Evolutionary conservation across 1,140 invertebrate species (phyloP), one percentile per base, ranked within the genome.

Genomic region (Onthophagus taurus): DNA sequence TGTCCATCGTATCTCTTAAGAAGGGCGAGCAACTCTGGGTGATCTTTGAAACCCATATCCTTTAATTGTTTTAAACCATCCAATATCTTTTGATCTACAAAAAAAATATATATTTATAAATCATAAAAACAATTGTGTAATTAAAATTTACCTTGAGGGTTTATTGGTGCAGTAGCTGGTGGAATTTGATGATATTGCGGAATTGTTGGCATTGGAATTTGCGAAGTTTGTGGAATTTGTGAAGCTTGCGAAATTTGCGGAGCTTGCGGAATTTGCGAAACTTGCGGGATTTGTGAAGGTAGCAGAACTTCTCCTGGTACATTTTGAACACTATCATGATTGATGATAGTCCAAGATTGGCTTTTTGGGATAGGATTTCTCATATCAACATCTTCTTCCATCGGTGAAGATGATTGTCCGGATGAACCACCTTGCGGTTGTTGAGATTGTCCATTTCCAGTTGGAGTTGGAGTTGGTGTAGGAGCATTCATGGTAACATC

Each of bases 1-100:
- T 49, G 46, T 30, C 50, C 50, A 17, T 49, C 14, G 23, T 75
- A 74, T 5, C 68, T 61, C 44, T 70, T 65, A 43, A 81, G 52
- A 16, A 81, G 61, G 43, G 69, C 60, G 23, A 72, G 69, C 1
- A 81, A 61, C 21, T 69, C 70, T 33, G 76, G 76, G 43, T 87
- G 78, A 58, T 88, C 83, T 35, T 73, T 75, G 62, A 88, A 91
- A 20, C 87, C 87, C 87, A 90, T 91, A 2, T 72, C 62, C 57
- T 80, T 69, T 83, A 90, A 85, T 30, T 77, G 69, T 34, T 76
- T 62, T 33, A 88, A 60, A 23, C 75, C 70, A 3, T 63, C 58
- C 39, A 74, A 72, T 37, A 85, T 77, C 42, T 67, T 71, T 9
- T 76, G 70, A 65, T 79, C 75, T 68, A 31, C 2, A 41, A 46